phyloP scores from a whole-genome alignment of 2,113 vertebrate genomes.

The Quiscalus mexicanus region DNA sequence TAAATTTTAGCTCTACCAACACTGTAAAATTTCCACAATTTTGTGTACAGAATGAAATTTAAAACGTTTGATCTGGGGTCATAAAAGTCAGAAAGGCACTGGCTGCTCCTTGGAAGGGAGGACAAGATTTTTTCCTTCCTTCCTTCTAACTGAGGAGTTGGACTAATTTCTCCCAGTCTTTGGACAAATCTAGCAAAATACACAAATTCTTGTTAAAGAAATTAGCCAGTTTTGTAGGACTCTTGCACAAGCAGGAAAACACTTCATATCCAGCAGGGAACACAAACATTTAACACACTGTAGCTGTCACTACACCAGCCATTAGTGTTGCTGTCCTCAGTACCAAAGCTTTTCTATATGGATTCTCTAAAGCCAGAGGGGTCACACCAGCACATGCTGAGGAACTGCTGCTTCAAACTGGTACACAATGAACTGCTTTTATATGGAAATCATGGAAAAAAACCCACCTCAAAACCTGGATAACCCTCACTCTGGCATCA shows the following conservation, averaged over 20 bases:
- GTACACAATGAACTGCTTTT: background rate
- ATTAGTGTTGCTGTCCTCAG: background rate
- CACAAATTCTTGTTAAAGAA: background rate
- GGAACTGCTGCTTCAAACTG: background rate
- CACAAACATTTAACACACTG: background rate
- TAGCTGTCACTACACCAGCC: background rate
- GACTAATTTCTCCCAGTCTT: background rate
- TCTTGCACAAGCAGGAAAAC: background rate
- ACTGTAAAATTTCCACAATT: background rate
- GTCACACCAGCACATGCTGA: fast-evolving
- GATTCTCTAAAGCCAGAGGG: background rate
- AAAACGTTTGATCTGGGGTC: background rate
- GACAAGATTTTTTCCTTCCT: background rate
- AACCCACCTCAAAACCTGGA: background rate
- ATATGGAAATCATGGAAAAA: background rate
- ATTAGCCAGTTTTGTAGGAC: background rate
- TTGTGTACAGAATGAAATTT: background rate
- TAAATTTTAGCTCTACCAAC: background rate
- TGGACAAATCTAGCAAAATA: background rate
- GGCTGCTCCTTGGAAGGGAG: background rate
- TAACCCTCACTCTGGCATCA: background rate
- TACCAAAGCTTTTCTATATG: background rate
- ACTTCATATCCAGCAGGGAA: background rate
- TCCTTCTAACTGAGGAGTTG: background rate
- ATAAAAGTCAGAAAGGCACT: background rate